A percentile compares a stretch with the other conserved stretches of the same genome.
phyloP scores from a whole-genome alignment of 64 coral and sea anemone genomes.

The Astreopora myriophthalma region DNA sequence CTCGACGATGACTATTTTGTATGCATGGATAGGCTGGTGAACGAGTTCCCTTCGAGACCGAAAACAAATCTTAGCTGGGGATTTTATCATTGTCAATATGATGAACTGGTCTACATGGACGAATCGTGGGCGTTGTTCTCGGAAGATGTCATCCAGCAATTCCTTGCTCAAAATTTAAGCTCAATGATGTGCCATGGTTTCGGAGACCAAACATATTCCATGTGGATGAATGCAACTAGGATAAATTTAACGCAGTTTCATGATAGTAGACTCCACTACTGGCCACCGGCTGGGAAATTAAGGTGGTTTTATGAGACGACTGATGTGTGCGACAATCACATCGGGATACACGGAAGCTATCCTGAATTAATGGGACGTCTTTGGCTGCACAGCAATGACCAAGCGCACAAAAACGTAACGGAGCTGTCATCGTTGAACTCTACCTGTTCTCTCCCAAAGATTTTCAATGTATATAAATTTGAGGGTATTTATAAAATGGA shows the following conservation, averaged over 20 bases:
- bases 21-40: constrained; percentile 31
- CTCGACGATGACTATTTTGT: constrained; percentile 73
- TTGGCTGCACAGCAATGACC: background rate
- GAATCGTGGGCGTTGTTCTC: constrained; percentile 36
- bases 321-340: background rate
- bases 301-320: background rate
- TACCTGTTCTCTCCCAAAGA: background rate
- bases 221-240: constrained; percentile 36
- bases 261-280: no score
- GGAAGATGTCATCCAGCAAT: constrained; percentile 10
- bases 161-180: constrained; percentile 10
- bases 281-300: background rate
- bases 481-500: background rate
- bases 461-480: background rate
- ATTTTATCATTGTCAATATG: constrained; percentile 14
- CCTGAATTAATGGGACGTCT: background rate
- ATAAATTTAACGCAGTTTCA: no score
- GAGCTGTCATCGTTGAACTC: background rate
- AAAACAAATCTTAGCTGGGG: constrained; percentile 43
- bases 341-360: background rate
- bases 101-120: constrained; percentile 14
- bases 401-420: background rate
- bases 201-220: constrained; percentile 41
- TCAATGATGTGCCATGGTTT: constrained; percentile 41
- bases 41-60: constrained; percentile 17